Conservation (phyloP, 2,797 vertebrate genomes). For the Rhyacichthys aspro region DNA sequence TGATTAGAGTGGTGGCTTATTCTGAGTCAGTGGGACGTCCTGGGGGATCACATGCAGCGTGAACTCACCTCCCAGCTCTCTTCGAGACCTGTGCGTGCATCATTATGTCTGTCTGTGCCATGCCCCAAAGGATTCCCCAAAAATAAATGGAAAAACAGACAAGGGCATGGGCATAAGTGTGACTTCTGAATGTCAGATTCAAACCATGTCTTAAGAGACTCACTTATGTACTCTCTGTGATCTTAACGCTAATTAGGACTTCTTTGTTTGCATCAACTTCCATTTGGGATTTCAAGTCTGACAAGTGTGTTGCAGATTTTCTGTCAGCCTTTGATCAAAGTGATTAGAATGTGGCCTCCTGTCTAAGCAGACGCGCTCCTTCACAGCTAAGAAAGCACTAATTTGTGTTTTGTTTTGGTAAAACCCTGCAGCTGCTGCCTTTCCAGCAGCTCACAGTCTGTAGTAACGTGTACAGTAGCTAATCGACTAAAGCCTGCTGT, state of each 20-base stretch:
- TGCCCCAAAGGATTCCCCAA: conserved; percentile 42
- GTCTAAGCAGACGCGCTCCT: conserved; percentile 49
- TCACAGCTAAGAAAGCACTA: conserved; percentile 39
- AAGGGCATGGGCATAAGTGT: conserved; percentile 25
- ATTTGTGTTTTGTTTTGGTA: conserved; percentile 58
- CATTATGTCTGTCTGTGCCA: conserved; percentile 5
- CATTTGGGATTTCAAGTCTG: conserved; percentile 62
- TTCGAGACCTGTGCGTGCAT: conserved; percentile 32
- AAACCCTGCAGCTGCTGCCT: conserved; percentile 42
- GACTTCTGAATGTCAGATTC: conserved; percentile 40
- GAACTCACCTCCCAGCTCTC: conserved; percentile 33
- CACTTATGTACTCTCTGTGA: conserved; percentile 45
- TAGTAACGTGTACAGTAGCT: conserved; percentile 5
- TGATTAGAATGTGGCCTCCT: conserved; percentile 57
- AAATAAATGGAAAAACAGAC: conserved; percentile 50
- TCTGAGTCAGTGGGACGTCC: conserved; percentile 24
- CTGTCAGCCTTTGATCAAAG: conserved; percentile 74
- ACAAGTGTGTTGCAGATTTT: conserved; percentile 58
- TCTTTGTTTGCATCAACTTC: conserved; percentile 67
- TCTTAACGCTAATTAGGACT: conserved; percentile 64
- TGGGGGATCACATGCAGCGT: conserved; percentile 19
- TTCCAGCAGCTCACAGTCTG: conserved; percentile 32
- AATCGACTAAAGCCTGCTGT: conserved; percentile 18
- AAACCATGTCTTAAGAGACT: conserved; percentile 27
- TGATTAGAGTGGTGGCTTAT: conserved; percentile 4